Evolutionary conservation across 2,888 invertebrate genomes (phyloP).

Genomic region (Agrochola lychnidis): DNA sequence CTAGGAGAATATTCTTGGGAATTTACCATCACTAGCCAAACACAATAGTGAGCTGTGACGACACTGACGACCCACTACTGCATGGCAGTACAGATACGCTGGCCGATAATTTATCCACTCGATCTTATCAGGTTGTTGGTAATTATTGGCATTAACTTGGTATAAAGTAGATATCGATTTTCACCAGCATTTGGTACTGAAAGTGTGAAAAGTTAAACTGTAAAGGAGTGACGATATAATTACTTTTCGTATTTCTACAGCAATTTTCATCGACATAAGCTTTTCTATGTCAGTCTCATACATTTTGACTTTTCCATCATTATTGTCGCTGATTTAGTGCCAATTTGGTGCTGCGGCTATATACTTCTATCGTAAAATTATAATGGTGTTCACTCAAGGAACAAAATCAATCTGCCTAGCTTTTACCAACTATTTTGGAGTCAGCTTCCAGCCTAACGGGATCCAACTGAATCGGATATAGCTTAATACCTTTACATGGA

Average conservation of each 20-base stretch:
- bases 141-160: neutral
- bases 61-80: neutral
- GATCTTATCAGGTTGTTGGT: constrained; percentile 3
- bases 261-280: neutral
- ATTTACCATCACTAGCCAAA: no score
- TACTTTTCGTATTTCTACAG: neutral
- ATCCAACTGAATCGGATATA: neutral
- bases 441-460: neutral
- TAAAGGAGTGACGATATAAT: neutral
- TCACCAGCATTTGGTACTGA: neutral
- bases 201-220: neutral
- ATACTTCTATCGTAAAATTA: neutral
- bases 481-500: neutral
- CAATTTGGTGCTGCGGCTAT: neutral
- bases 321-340: neutral
- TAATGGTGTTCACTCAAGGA: neutral
- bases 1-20: no score
- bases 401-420: neutral
- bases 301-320: neutral
- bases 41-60: neutral
- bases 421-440: neutral
- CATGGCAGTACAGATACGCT: neutral
- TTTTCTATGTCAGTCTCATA: neutral
- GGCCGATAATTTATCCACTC: neutral
- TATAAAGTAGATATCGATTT: constrained; percentile 25